These are phyloP conservation scores for Cerastoderma edule DNA, from an alignment of 2,888 invertebrate species.

Conservation along the genomic window DNA sequence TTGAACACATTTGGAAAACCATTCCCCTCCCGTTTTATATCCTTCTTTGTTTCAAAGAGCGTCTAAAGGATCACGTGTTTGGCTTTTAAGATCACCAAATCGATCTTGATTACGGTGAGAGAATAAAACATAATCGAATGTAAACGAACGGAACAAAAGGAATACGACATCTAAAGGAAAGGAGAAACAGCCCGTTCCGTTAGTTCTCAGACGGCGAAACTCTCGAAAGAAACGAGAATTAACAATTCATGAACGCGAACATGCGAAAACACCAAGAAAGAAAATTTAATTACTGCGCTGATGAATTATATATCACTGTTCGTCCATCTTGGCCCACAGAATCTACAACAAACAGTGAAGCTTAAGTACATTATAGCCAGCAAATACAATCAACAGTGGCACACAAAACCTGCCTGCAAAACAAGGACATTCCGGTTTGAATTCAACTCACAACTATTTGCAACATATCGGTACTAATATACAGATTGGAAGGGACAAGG, in stretches of 20 bases:
- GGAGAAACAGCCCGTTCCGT: slow-evolving; percentile 9
- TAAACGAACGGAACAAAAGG: slow-evolving; percentile 14
- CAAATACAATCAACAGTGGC: too few species aligned
- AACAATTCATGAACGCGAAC: slow-evolving; percentile 39
- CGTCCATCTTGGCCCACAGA: too few species aligned
- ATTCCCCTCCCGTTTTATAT: not conserved
- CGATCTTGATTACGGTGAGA: not conserved
- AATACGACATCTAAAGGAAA: slow-evolving; percentile 21
- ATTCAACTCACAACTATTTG: too few species aligned
- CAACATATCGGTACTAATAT: too few species aligned
- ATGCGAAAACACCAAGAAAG: slow-evolving; percentile 40
- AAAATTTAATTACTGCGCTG: slow-evolving; percentile 47
- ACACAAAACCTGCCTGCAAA: too few species aligned
- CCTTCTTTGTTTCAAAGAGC: slow-evolving; percentile 2
- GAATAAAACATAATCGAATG: not conserved
- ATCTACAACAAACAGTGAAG: too few species aligned
- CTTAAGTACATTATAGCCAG: too few species aligned
- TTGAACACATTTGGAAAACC: not conserved
- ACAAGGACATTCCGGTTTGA: too few species aligned
- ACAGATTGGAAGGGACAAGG: too few species aligned
- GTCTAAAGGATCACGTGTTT: not conserved
- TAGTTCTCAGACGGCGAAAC: not conserved
- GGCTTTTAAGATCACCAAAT: not conserved
- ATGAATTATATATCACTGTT: slow-evolving; percentile 41
- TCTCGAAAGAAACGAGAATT: slow-evolving; percentile 25